Evolutionary conservation across 2,888 invertebrate genomes (phyloP).

Genomic region (Metellina segmentata): DNA sequence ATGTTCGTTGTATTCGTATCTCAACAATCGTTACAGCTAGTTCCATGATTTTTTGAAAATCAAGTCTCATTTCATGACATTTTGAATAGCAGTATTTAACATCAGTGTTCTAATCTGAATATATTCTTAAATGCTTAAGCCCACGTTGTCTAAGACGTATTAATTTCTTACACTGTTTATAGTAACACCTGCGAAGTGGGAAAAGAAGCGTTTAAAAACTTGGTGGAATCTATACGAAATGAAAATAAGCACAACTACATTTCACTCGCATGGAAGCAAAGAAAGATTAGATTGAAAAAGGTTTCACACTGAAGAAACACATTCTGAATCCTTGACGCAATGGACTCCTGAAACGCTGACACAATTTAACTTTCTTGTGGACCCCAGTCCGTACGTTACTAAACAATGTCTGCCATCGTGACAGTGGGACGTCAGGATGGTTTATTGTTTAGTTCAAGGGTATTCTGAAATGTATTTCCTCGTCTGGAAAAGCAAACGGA

Average conservation of each 20-base stretch:
- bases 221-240: not conserved
- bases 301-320: not conserved
- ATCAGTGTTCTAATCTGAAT: no score
- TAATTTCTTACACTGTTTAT: no score
- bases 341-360: not conserved
- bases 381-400: not conserved
- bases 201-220: no score
- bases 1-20: no score
- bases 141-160: no score
- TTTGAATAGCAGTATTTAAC: no score
- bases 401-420: not conserved
- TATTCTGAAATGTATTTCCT: slow-evolving; percentile 22
- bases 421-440: not conserved
- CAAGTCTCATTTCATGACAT: no score
- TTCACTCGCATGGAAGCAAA: not conserved
- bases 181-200: no score
- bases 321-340: not conserved
- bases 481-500: not conserved
- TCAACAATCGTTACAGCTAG: no score
- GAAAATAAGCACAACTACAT: not conserved
- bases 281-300: not conserved
- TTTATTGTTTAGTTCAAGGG: not conserved
- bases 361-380: not conserved
- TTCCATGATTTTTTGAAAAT: no score
- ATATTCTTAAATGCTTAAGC: no score